Evolutionary conservation across 2,797 vertebrate genomes (phyloP).

Genomic region (Acanthurus lineatus): DNA sequence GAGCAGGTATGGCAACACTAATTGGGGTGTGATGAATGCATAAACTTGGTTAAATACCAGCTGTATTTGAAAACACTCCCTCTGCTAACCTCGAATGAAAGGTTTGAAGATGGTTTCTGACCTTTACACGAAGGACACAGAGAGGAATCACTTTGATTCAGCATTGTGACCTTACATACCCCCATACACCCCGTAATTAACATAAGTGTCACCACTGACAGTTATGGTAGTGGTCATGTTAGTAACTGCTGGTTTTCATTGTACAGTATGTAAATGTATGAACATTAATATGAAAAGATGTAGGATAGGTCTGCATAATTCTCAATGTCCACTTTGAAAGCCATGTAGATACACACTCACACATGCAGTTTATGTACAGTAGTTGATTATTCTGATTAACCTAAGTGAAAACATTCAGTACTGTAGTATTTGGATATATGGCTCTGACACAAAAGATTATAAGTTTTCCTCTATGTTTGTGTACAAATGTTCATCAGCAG

Average conservation of each 20-base stretch:
- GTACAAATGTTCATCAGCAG: constrained; percentile 15
- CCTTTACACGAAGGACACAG: constrained; percentile 17
- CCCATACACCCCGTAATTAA: constrained; percentile 11
- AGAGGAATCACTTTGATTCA: constrained; percentile 25
- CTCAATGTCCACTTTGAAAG: too few relatives aligned
- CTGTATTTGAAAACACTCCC: background rate
- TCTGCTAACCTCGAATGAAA: background rate
- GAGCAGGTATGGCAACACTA: background rate
- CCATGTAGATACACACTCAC: too few relatives aligned
- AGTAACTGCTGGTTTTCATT: too few relatives aligned
- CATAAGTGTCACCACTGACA: background rate
- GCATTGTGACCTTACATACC: constrained; percentile 33
- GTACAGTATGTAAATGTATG: too few relatives aligned
- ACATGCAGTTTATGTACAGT: too few relatives aligned
- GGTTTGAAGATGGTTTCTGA: constrained; percentile 9
- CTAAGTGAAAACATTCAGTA: too few relatives aligned
- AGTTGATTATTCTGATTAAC: too few relatives aligned
- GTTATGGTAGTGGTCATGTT: background rate
- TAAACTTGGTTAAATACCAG: background rate
- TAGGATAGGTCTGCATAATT: too few relatives aligned
- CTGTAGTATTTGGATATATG: too few relatives aligned
- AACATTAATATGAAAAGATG: too few relatives aligned
- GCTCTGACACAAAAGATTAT: background rate
- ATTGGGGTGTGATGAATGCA: background rate
- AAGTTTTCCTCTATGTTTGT: background rate